Evolutionary conservation across 2,113 vertebrate genomes (phyloP).

Genomic region (human (Homo sapiens)): DNA sequence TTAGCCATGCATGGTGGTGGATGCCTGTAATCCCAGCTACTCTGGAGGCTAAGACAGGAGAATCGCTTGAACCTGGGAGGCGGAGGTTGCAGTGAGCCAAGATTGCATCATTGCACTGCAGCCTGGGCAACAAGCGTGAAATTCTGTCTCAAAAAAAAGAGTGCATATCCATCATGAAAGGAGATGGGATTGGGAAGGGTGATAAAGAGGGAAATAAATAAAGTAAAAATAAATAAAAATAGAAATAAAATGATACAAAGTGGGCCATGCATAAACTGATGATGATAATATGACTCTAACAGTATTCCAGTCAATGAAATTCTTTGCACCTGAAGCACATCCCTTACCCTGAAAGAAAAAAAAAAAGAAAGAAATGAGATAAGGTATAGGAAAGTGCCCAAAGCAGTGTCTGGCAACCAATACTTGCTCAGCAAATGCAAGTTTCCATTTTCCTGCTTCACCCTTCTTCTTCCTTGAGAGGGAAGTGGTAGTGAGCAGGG

Average conservation of each 20-base stretch:
- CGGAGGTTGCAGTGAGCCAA: no score
- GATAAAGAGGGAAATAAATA: constrained; percentile 5
- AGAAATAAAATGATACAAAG: constrained; percentile 43
- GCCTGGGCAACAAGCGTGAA: no score
- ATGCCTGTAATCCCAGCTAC: no score
- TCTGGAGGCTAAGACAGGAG: no score
- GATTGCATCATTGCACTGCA: no score
- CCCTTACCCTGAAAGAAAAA: not conserved
- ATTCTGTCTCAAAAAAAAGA: no score
- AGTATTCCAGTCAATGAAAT: constrained; percentile 9
- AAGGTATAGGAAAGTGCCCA: not conserved
- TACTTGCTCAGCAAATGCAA: constrained; percentile 26
- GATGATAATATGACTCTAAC: constrained; percentile 14
- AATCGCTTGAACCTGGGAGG: no score
- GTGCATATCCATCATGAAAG: not conserved
- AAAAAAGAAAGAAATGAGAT: not conserved
- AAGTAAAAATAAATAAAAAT: constrained; percentile 18
- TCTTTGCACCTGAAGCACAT: constrained; percentile 24
- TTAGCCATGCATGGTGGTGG: no score
- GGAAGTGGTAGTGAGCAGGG: not conserved
- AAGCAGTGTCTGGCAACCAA: not conserved
- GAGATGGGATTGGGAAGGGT: not conserved
- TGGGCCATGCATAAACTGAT: not conserved
- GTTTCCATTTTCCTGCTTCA: constrained; percentile 40
- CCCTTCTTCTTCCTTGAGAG: constrained; percentile 25